Evolutionary conservation across 2,888 invertebrate genomes (phyloP), one percentile per base, ranked within the genome.

Genomic region (Pristionchus arcanus): DNA sequence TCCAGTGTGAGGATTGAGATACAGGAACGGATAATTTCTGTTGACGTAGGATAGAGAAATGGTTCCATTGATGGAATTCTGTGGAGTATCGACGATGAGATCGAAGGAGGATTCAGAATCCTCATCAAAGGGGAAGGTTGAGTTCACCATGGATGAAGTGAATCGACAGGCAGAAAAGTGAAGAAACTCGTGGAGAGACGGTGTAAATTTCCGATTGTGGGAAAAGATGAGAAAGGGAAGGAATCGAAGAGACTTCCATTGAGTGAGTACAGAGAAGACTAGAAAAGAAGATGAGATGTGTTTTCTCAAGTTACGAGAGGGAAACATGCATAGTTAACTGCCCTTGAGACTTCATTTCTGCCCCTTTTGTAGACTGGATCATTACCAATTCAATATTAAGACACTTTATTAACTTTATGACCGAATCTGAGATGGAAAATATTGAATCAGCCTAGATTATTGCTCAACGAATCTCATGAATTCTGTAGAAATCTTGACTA

Each of bases 361-460:
- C 25, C 49, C 42, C 25, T 74, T 13, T 42, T 37, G 77, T 37
- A 19, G 11, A 37, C n/a, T n/a, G 81, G 28, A 34, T 53, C 25
- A 63, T 2, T 11, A 28, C 21, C 37, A 11, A 42, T 74, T 37
- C 31, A 63, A 71, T 34, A 13, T 77, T 21, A 77, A 77, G 37
- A 77, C 37, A 31, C 81, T 81, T 81, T 81, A 81, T 81, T 81
- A 4, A 53, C n/a, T 53, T 81, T 81, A 49, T 53, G 49, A 53
- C 37, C n/a, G 81, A 81, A 81, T 49, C 49, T 28, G 53, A 53
- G 49, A 34, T 37, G 74, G 81, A 81, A 81, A 34, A 13, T 49
- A 81, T 49, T 25, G n/a, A 42, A 53, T 53, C 81, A 81, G 49
- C 81, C 81, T 81, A 81, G 49, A 49, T 81, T 81, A 81, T 81